Evolutionary conservation across 2,113 vertebrate genomes (phyloP), one percentile per base, ranked within the genome.

Genomic region (Caracal caracal): DNA sequence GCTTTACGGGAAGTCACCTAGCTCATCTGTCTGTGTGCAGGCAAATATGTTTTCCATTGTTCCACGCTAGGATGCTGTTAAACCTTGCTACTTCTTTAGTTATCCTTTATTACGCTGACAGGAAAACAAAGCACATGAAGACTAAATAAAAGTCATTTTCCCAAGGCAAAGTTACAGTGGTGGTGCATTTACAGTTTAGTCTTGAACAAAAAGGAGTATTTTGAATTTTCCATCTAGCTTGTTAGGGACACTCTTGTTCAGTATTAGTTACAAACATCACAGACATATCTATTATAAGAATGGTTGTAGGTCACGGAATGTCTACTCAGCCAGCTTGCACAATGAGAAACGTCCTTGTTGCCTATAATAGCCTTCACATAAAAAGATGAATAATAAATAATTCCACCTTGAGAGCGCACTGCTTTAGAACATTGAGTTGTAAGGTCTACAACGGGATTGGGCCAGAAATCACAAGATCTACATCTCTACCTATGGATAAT

Each of bases 191-290:
- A 70, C 4, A 82, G n/a, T 94, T 90, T 51, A 93, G 4, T 78
- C 37, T 80, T 90, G 26, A 88, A 85, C 94, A 73, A 90, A 65
- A 95, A 92, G 3, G 5, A 5, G 0, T 49, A 24, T 70, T 85
- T 93, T 81, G 9, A 76, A 37, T 63, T 95, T 89, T 84, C 63
- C n/a, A 97, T 73, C 35, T 33, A 73, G 9, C 10, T 81, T 71
- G 0, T 33, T 37, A 28, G 22, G 6, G 10, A 68, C 16, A 68
- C 11, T 76, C 84, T 80, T 35, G 9, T 66, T 90, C 33, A 43
- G 0, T 66, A 28, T 78, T 63, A 71, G 0, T 96, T 76, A 59
- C 56, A 76, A 92, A 51, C 26, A 5, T 35, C 76, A 63, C 28
- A 24, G 24, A 26, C 4, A 61, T 61, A 2, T 35, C 49, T 70